Base-by-base conservation (phyloP, 1,140 invertebrate genomes). In the Penaeus indicus region DNA sequence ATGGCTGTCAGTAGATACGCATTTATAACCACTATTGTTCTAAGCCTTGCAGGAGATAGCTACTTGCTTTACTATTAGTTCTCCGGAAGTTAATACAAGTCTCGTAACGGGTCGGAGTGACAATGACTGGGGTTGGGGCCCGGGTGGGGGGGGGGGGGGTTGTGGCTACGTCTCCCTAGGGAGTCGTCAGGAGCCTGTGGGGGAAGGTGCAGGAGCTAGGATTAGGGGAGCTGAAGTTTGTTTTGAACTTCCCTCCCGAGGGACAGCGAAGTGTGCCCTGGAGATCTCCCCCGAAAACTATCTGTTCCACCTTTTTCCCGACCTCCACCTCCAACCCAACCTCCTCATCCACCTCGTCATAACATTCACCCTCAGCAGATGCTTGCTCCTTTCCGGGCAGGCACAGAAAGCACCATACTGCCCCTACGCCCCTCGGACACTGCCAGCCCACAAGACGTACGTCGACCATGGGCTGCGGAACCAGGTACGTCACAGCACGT, bases 11-110 rank as follows among this genome's bases (percentile, higher is more conserved):
- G 61, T 47, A 86, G 85, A 79, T 86, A 63, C 85, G 85, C 85
- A 86, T 86, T 86, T 86, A 77, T 80, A 64, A 80, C 61, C 32
- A 22, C 78, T 86, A 80, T 86, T 86, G 85, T 80, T 67, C 80
- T 63, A 80, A 42, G 42, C 47, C 85, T 80, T 10, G 25, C 62
- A 16, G 72, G 84, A 77, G 84, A 32, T 61, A 63, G 54, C 80
- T 38, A 82, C 80, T 63, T 82, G 60, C 54, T 54, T 54, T 54
- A 54, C 54, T 54, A 54, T 54, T 54, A 54, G 54, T 54, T 54
- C 54, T 54, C 54, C 54, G 54, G 54, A 54, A 54, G 54, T 54
- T 54, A 47, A 78, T 38, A 47, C 27, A 78, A 27, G 75, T 27
- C 75, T 78, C 32, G 75, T 78, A 78, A 21, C 21, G 47, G 47